These are phyloP conservation scores for Pteruthius melanotis DNA, from an alignment of 2,113 vertebrate species.

Conservation along the genomic window DNA sequence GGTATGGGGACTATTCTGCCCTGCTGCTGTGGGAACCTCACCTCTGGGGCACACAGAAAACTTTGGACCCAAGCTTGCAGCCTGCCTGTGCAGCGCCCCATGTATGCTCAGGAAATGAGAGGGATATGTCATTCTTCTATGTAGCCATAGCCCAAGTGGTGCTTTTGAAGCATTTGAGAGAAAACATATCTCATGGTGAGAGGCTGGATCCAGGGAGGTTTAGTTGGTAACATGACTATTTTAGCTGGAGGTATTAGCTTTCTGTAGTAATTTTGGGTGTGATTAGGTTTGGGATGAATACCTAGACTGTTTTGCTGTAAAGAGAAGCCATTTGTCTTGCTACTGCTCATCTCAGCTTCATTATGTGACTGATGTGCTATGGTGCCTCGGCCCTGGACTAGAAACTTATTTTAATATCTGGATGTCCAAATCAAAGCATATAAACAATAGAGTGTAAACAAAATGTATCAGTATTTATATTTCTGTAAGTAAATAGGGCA, in stretches of 20 bases:
- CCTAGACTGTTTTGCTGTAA: neutral
- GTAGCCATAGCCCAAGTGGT: neutral
- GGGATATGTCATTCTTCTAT: fast-evolving
- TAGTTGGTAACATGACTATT: neutral
- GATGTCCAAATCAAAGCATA: neutral
- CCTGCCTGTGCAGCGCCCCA: neutral
- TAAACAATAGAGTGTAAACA: neutral
- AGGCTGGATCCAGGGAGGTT: neutral
- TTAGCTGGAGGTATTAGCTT: neutral
- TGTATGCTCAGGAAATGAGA: neutral
- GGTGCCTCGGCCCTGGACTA: neutral
- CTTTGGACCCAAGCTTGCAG: neutral
- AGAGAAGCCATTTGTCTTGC: neutral
- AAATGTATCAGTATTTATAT: neutral
- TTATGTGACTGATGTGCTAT: neutral
- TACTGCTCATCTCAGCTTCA: neutral
- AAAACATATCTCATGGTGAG: neutral
- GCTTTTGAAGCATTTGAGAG: neutral
- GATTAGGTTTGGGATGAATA: neutral
- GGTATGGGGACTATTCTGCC: neutral
- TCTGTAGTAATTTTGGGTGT: neutral
- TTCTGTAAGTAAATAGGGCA: neutral
- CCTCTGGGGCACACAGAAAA: neutral
- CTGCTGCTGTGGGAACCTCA: neutral
- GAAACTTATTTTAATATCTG: neutral